phyloP scores from a whole-genome alignment of 1,140 invertebrate genomes.

The Papilio polyxenes region DNA sequence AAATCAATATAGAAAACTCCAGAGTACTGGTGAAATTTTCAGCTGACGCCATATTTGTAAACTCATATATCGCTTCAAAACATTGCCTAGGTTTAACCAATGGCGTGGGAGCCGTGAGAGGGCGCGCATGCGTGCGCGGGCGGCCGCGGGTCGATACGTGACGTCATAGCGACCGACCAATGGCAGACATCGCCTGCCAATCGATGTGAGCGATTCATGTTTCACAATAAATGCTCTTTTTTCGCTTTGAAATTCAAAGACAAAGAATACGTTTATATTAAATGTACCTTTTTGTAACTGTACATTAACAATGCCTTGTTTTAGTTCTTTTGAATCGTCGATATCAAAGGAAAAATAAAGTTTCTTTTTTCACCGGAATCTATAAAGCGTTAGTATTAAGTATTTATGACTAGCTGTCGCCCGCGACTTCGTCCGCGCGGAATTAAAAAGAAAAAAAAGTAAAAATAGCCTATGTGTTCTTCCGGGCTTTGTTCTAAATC shows the following conservation, averaged over 20 bases:
- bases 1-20: not conserved
- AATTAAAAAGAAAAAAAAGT: not conserved
- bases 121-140: slow-evolving; percentile 72
- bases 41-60: slow-evolving; percentile 38
- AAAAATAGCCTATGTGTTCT: too few relatives aligned
- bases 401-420: not conserved
- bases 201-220: slow-evolving; percentile 68
- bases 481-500: too few relatives aligned
- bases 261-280: slow-evolving; percentile 8
- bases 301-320: not conserved
- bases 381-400: not conserved
- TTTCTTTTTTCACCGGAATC: not conserved
- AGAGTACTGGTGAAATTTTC: slow-evolving; percentile 31
- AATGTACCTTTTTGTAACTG: not conserved
- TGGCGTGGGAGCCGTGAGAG: slow-evolving; percentile 47
- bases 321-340: not conserved
- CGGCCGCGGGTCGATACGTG: slow-evolving; percentile 73
- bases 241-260: slow-evolving; percentile 18
- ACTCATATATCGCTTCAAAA: slow-evolving; percentile 23
- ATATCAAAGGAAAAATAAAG: not conserved
- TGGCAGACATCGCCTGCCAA: slow-evolving; percentile 71
- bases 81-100: slow-evolving; percentile 52
- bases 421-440: too few relatives aligned
- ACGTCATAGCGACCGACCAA: slow-evolving; percentile 73
- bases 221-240: slow-evolving; percentile 39